Evolutionary conservation across 2,888 invertebrate species (phyloP).

Genomic region (Eilema depressum): DNA sequence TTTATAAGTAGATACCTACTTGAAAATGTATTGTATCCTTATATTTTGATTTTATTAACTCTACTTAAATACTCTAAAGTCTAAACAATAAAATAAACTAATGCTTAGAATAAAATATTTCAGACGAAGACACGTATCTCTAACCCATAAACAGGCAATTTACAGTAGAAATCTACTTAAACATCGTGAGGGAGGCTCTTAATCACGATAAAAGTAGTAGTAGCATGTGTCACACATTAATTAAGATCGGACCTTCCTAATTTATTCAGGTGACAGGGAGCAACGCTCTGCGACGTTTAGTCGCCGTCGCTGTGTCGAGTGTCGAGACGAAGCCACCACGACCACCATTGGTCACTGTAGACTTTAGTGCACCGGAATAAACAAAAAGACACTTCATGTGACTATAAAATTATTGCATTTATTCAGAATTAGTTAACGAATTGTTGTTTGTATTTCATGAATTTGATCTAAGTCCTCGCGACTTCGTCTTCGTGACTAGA

Average conservation of each 20-base stretch:
- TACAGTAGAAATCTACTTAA: conserved; percentile 55
- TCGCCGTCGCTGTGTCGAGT: conserved; percentile 50
- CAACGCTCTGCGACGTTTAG: conserved; percentile 59
- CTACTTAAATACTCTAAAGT: too few species aligned
- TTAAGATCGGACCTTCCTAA: conserved; percentile 77
- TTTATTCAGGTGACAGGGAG: conserved; percentile 79
- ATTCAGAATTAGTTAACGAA: too few species aligned
- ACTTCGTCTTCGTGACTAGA: too few species aligned
- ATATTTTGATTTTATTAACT: not conserved
- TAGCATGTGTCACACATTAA: conserved; percentile 73
- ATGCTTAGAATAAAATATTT: conserved; percentile 6
- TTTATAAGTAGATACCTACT: not conserved
- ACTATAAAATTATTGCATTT: too few species aligned
- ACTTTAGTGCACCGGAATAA: not conserved
- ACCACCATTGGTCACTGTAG: conserved; percentile 48
- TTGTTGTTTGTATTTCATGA: not conserved
- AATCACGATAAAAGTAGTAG: conserved; percentile 77
- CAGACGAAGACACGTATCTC: conserved; percentile 24
- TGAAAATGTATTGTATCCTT: not conserved
- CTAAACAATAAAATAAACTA: too few species aligned
- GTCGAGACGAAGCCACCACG: conserved; percentile 53
- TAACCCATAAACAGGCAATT: conserved; percentile 54
- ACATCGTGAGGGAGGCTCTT: conserved; percentile 57
- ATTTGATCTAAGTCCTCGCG: not conserved
- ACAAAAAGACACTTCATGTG: not conserved